Percentiles rank a stretch among this genome's conserved stretches.
These are phyloP conservation scores for Papilio demoleus DNA, from an alignment of 2,888 invertebrate genomes.

Conservation along the genomic window DNA sequence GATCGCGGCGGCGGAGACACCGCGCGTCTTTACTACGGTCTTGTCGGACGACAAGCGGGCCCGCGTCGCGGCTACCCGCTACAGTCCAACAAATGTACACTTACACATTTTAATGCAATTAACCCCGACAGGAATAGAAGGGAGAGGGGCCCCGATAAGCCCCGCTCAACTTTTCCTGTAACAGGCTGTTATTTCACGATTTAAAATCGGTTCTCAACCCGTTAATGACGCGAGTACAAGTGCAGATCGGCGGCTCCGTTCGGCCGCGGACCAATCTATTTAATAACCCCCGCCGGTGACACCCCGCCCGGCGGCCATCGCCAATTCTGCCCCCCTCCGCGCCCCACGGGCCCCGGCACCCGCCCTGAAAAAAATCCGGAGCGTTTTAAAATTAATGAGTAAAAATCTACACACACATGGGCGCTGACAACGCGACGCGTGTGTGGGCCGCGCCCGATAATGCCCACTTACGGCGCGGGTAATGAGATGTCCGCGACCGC, in stretches of 20 bases:
- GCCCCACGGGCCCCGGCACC: slow-evolving; percentile 77
- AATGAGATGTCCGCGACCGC: slow-evolving; percentile 54
- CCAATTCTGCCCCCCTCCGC: slow-evolving; percentile 74
- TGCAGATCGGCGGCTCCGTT: slow-evolving; percentile 83
- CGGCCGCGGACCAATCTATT: slow-evolving; percentile 85
- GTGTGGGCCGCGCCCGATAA: slow-evolving; percentile 73
- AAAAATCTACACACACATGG: slow-evolving; percentile 83
- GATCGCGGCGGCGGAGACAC: slow-evolving; percentile 48
- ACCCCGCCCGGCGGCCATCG: slow-evolving; percentile 82
- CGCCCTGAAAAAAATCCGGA: slow-evolving; percentile 84
- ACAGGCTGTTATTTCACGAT: slow-evolving; percentile 83
- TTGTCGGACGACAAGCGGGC: slow-evolving; percentile 46
- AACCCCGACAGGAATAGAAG: slow-evolving; percentile 71
- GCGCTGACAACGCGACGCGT: slow-evolving; percentile 70
- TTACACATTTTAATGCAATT: slow-evolving; percentile 74
- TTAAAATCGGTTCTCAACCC: slow-evolving; percentile 83
- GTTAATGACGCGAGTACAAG: slow-evolving; percentile 84
- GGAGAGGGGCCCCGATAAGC: slow-evolving; percentile 74
- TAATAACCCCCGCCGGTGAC: slow-evolving; percentile 84
- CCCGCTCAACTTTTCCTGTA: slow-evolving; percentile 81
- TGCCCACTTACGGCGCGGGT: slow-evolving; percentile 62
- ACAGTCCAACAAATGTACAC: slow-evolving; percentile 50
- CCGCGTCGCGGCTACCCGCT: slow-evolving; percentile 42
- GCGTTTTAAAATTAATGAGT: slow-evolving; percentile 85
- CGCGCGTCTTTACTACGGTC: slow-evolving; percentile 43